Evolutionary conservation across 2,888 invertebrate species (phyloP).

Genomic region (Crocallis elinguaria): DNA sequence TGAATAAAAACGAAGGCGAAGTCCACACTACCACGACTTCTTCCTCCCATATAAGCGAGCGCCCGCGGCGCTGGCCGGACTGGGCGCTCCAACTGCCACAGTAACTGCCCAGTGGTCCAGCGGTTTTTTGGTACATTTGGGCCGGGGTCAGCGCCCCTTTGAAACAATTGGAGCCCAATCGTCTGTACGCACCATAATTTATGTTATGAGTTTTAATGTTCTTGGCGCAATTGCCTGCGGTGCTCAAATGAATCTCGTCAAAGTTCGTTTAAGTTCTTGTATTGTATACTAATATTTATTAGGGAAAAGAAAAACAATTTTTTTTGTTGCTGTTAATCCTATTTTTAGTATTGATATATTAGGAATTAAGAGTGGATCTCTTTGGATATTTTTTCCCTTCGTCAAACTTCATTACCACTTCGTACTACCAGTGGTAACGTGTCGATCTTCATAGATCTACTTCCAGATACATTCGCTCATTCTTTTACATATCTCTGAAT

Average conservation of each 20-base stretch:
- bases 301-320: no score
- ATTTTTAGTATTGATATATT: no score
- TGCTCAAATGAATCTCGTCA: not conserved
- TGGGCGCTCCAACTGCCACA: constrained; percentile 36
- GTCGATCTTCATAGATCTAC: no score
- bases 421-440: no score
- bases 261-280: not conserved
- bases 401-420: no score
- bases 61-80: constrained; percentile 43
- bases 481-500: no score
- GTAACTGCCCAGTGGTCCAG: constrained; percentile 20
- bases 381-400: no score
- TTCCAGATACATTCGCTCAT: no score
- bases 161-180: constrained; percentile 59
- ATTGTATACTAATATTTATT: no score
- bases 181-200: constrained; percentile 43
- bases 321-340: no score
- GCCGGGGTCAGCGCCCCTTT: constrained; percentile 58
- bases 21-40: constrained; percentile 39
- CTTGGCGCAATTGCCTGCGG: not conserved
- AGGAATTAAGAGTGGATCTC: no score
- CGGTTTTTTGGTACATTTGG: constrained; percentile 60
- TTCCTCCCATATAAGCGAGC: constrained; percentile 46
- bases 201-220: constrained; percentile 45
- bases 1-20: constrained; percentile 28